Evolutionary conservation across 2,797 vertebrate species (phyloP).

Genomic region (Anniella stebbinsi): DNA sequence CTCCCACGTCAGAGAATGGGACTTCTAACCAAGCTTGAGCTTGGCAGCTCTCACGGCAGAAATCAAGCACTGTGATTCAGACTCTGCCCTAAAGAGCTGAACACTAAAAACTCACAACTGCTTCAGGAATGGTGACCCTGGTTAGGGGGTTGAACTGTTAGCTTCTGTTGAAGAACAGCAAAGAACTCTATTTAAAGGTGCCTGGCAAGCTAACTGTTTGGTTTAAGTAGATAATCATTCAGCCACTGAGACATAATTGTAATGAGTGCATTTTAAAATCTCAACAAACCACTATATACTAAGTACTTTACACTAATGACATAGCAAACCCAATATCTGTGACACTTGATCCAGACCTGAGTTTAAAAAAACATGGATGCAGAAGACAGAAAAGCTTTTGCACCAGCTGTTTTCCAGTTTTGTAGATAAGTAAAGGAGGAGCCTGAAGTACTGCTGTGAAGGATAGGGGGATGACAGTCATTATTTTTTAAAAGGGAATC

Average conservation of each 20-base stretch:
- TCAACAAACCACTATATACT: conserved; percentile 9
- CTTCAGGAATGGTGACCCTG: background rate
- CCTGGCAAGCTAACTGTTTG: background rate
- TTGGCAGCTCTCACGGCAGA: background rate
- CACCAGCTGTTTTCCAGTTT: conserved; percentile 1
- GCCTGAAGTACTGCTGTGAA: background rate
- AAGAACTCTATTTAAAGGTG: conserved; percentile 7
- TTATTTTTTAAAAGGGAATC: conserved; percentile 3
- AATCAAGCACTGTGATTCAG: background rate
- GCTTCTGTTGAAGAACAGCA: background rate
- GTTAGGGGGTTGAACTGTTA: background rate
- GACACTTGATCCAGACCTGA: background rate
- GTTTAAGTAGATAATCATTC: conserved; percentile 19
- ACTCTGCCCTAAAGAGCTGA: background rate
- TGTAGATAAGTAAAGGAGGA: conserved; percentile 11
- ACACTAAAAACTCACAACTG: background rate
- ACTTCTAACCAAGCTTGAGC: background rate
- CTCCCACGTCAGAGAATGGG: background rate
- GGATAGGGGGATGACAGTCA: background rate
- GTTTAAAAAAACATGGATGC: background rate
- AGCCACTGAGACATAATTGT: conserved; percentile 22
- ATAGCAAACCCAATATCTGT: background rate
- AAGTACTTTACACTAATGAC: conserved; percentile 4
- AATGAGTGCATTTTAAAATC: conserved; percentile 23
- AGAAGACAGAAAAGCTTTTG: conserved; percentile 1